Evolutionary conservation across 2,797 vertebrate species (phyloP).

Genomic region (Halcyon leucocephala): DNA sequence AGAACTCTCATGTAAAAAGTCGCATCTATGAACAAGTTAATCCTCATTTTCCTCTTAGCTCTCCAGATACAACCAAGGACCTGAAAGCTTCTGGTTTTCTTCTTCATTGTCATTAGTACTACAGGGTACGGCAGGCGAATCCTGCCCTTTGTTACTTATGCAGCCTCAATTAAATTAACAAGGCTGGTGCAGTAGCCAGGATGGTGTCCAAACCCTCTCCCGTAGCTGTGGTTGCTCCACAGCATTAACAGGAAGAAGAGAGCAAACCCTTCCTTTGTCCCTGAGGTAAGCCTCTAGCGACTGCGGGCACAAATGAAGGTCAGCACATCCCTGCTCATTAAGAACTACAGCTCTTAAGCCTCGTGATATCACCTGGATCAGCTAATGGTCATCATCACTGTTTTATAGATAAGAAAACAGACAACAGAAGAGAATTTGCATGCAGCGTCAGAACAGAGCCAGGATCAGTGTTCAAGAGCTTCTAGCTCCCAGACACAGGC

Average conservation of each 20-base stretch:
- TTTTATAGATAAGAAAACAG: not conserved
- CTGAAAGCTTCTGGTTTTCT: conserved; percentile 37
- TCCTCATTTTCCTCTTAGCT: not conserved
- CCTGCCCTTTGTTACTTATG: conserved; percentile 17
- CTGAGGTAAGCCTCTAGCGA: not conserved
- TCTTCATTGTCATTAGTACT: conserved; percentile 13
- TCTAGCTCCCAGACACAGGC: not conserved
- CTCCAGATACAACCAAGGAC: not conserved
- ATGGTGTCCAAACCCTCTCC: conserved; percentile 9
- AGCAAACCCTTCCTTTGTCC: conserved; percentile 18
- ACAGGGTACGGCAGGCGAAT: not conserved
- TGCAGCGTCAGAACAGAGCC: not conserved
- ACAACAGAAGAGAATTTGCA: not conserved
- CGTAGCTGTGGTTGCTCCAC: not conserved
- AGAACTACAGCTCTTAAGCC: not conserved
- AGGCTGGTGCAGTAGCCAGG: not conserved
- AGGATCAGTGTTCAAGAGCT: not conserved
- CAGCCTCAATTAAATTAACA: conserved; percentile 18
- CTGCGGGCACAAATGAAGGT: not conserved
- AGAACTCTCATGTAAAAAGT: not conserved
- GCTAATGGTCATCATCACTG: not conserved
- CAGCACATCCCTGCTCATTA: not conserved
- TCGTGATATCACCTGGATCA: not conserved
- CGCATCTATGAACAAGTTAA: conserved; percentile 8
- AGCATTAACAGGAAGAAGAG: not conserved